phyloP scores from a whole-genome alignment of 1,140 invertebrate genomes.

The Polypedilum vanderplanki region DNA sequence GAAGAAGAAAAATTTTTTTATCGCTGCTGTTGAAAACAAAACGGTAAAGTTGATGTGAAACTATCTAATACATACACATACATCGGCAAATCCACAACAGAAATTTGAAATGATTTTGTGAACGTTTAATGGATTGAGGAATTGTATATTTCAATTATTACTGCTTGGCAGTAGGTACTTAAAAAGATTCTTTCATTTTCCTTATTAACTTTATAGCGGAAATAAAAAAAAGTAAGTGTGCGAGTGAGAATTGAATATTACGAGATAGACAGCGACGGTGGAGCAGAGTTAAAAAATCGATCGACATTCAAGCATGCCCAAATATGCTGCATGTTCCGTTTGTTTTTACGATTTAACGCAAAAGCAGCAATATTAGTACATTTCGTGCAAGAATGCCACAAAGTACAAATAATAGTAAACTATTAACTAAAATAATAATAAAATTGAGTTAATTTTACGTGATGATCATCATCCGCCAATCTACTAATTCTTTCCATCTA shows the following conservation, averaged over 20 bases:
- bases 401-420: background rate
- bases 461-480: constrained; percentile 16
- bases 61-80: background rate
- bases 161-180: background rate
- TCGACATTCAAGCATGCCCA: constrained; percentile 10
- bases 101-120: too few relatives aligned
- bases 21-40: background rate
- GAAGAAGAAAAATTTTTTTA: background rate
- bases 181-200: background rate
- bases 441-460: constrained; percentile 3
- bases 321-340: constrained; percentile 17
- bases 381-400: background rate
- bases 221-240: background rate
- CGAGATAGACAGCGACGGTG: too few relatives aligned
- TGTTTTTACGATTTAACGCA: background rate
- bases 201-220: constrained; percentile 10
- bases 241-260: too few relatives aligned
- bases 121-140: background rate
- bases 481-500: background rate
- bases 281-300: background rate
- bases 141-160: background rate
- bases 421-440: background rate
- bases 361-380: background rate
- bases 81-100: background rate
- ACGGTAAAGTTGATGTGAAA: constrained; percentile 4